Evolutionary conservation across 1,140 invertebrate species (phyloP).

Genomic region (Orius insidiosus): DNA sequence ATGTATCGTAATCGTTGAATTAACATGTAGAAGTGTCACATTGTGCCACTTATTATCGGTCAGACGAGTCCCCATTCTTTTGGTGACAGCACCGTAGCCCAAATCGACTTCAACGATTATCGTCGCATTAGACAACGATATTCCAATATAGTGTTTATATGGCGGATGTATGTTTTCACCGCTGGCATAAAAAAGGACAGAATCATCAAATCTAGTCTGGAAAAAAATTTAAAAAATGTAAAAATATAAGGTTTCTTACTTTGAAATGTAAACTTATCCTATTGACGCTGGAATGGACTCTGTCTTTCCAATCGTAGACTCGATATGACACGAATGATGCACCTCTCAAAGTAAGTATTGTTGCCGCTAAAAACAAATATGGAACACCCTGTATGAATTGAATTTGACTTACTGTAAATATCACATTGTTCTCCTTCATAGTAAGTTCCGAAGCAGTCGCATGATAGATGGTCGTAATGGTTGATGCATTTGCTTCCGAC

Average conservation of each 20-base stretch:
- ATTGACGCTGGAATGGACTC: conserved; percentile 69
- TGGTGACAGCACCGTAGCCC: conserved; percentile 46
- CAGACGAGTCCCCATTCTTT: conserved; percentile 45
- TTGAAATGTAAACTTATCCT: conserved; percentile 77
- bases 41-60: conserved; percentile 75
- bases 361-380: conserved; percentile 47
- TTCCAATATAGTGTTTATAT: conserved; percentile 58
- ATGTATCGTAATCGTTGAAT: conserved; percentile 48
- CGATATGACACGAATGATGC: conserved; percentile 84
- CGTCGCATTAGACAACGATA: conserved; percentile 58
- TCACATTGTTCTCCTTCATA: conserved; percentile 82
- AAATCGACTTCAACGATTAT: conserved; percentile 68
- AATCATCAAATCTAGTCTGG: conserved; percentile 69
- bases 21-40: conserved; percentile 65
- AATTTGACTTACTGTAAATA: conserved; percentile 53
- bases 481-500: conserved; percentile 70
- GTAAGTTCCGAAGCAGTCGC: conserved; percentile 79
- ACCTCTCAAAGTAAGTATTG: conserved; percentile 67
- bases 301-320: conserved; percentile 82
- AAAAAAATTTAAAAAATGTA: conserved; percentile 18
- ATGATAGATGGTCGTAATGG: conserved; percentile 68
- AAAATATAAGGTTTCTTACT: conserved; percentile 29
- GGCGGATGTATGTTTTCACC: conserved; percentile 46
- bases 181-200: conserved; percentile 69
- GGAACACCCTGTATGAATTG: conserved; percentile 8